Evolutionary conservation across 2,888 invertebrate species (phyloP).

Genomic region (Caradrina clavipalpis): DNA sequence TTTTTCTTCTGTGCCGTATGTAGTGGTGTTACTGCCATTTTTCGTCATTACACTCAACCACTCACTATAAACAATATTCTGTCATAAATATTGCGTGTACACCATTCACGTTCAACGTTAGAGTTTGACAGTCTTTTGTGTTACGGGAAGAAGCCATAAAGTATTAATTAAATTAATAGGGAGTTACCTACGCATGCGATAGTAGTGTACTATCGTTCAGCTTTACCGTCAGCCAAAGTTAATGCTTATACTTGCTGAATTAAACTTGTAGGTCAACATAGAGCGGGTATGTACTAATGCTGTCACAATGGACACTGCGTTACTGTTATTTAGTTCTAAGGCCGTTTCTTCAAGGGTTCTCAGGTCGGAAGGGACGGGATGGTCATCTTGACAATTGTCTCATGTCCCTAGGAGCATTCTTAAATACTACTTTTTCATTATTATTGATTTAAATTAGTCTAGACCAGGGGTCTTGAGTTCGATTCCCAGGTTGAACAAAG

Average conservation of each 20-base stretch:
- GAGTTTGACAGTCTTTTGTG: constrained; percentile 74
- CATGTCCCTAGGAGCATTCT: no score
- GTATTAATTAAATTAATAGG: constrained; percentile 86
- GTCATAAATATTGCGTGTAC: constrained; percentile 34
- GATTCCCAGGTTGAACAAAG: no score
- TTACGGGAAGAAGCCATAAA: constrained; percentile 84
- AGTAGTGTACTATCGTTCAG: constrained; percentile 36
- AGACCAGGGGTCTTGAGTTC: no score
- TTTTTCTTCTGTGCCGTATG: constrained; percentile 75
- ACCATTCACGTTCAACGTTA: constrained; percentile 73
- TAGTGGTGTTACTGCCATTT: constrained; percentile 67
- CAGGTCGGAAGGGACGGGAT: not conserved
- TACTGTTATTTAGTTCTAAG: not conserved
- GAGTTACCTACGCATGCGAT: constrained; percentile 68
- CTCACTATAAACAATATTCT: constrained; percentile 44
- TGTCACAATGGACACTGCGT: not conserved
- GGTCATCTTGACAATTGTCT: no score
- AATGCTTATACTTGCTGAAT: constrained; percentile 47
- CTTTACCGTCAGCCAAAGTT: constrained; percentile 41
- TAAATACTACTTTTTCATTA: no score
- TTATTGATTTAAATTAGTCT: no score
- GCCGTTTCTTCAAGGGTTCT: not conserved
- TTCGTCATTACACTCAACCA: constrained; percentile 72
- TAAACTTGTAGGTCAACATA: constrained; percentile 25
- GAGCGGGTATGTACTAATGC: not conserved